A percentile compares a stretch with the other conserved stretches of the same genome.
These are phyloP conservation scores for Chiridota heheva DNA, from an alignment of 35 echinoderm and acorn worm species.

Conservation along the genomic window DNA sequence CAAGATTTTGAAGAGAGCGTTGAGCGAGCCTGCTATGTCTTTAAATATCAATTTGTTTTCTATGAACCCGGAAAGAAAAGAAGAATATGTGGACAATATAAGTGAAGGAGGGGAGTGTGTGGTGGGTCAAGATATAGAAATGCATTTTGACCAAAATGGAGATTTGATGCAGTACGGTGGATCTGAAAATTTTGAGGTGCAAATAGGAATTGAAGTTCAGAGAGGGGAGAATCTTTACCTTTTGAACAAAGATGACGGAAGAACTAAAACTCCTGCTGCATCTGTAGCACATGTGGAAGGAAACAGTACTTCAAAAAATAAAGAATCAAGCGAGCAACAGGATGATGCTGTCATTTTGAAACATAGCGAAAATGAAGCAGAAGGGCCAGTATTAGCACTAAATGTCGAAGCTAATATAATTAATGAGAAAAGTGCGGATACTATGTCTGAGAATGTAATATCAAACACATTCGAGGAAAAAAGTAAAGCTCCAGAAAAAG, in stretches of 20 bases:
- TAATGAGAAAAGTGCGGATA: too few relatives aligned
- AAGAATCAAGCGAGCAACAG: background rate
- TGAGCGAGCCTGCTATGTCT: conserved; percentile 20
- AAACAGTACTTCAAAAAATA: background rate
- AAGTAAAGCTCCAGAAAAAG: too few relatives aligned
- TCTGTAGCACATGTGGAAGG: background rate
- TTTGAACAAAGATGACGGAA: background rate
- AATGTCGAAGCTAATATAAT: too few relatives aligned
- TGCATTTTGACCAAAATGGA: background rate
- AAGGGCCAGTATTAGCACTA: too few relatives aligned
- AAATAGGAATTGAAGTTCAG: conserved; percentile 4
- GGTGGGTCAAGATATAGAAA: conserved; percentile 3
- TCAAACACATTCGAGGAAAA: too few relatives aligned
- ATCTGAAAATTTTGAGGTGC: background rate
- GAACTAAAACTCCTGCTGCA: background rate
- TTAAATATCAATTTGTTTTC: too few relatives aligned
- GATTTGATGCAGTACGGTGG: background rate
- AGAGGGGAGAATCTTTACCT: too few relatives aligned
- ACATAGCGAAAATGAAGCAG: background rate
- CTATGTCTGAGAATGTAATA: too few relatives aligned
- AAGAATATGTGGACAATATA: too few relatives aligned
- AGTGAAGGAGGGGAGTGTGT: too few relatives aligned
- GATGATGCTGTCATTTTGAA: conserved; percentile 16
- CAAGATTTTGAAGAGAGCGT: conserved; percentile 39
- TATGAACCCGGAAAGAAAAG: too few relatives aligned